A percentile compares a stretch with the other conserved stretches of the same genome.
These are phyloP conservation scores for Pongo pygmaeus DNA, from an alignment of 2,113 vertebrate species.

Conservation along the genomic window DNA sequence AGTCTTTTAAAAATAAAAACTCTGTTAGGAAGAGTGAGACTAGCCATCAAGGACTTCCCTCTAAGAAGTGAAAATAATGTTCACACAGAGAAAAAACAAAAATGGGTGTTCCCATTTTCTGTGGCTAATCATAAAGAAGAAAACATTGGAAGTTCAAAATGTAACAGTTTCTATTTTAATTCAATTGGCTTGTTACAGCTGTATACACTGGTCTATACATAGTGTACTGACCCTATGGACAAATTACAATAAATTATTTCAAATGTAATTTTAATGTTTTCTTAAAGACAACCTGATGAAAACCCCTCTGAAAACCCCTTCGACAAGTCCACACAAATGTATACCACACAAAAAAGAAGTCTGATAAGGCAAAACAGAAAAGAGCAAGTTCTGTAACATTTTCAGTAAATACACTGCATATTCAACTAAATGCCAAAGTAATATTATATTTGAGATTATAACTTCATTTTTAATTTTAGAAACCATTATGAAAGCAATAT, in stretches of 20 bases:
- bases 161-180: background rate
- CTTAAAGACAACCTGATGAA: background rate
- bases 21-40: background rate
- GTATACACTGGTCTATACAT: background rate
- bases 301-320: background rate
- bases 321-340: background rate
- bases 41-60: background rate
- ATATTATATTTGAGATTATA: background rate
- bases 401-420: background rate
- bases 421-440: background rate
- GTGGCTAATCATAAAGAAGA: background rate
- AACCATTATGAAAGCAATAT: background rate
- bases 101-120: background rate
- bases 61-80: background rate
- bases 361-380: background rate
- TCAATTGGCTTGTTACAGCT: background rate
- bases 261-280: background rate
- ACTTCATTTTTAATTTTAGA: conserved; percentile 30
- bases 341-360: background rate
- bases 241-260: background rate
- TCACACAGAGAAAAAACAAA: background rate
- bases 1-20: background rate
- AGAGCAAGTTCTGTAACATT: background rate
- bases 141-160: background rate
- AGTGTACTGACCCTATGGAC: background rate